Conservation (phyloP, 2,113 vertebrate genomes). For the Nothocercus nigrocapillus region DNA sequence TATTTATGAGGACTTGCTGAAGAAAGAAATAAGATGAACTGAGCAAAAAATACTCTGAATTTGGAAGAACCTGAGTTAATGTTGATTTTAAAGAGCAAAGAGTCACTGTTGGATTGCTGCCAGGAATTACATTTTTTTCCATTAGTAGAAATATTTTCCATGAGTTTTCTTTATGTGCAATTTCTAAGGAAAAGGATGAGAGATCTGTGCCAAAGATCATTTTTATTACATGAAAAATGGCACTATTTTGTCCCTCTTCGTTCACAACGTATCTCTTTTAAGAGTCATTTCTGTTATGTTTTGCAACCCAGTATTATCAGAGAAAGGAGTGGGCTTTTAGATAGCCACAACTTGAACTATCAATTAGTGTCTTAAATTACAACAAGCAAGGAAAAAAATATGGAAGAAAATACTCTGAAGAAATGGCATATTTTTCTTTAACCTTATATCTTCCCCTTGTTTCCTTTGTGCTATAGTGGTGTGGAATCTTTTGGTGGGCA, state of each 20-base stretch:
- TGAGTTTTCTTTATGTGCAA: neutral
- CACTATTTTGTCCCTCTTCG: neutral
- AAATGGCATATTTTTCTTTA: neutral
- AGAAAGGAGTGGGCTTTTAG: neutral
- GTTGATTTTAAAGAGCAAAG: neutral
- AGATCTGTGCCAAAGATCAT: neutral
- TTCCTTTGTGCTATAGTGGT: neutral
- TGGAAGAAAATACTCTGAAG: neutral
- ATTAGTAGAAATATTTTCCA: neutral
- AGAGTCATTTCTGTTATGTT: neutral
- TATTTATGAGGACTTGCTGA: neutral
- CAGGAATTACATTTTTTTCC: neutral
- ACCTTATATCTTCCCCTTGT: no score
- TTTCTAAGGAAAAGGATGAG: neutral
- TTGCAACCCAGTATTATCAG: neutral
- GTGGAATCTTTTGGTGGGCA: neutral
- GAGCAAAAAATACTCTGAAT: neutral
- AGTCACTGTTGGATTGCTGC: neutral
- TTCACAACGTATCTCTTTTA: neutral
- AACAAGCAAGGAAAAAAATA: neutral
- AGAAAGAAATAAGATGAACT: neutral
- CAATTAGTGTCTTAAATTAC: neutral
- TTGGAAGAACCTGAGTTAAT: neutral
- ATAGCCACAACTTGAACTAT: neutral
- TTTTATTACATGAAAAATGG: neutral